Conservation (phyloP, 2,888 invertebrate species). For the Eutolmus rufibarbis region DNA sequence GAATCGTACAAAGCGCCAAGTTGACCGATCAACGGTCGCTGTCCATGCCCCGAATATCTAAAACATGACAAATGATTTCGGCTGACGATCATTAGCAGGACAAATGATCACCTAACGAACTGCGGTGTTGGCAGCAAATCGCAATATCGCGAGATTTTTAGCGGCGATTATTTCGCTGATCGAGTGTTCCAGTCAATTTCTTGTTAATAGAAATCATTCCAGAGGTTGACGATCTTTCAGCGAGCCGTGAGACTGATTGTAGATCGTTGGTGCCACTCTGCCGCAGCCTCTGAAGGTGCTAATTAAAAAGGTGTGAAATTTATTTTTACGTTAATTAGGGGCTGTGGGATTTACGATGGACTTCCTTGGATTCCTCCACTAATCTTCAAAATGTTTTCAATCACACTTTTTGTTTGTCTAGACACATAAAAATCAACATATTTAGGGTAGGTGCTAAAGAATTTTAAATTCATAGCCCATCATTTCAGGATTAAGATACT, state of each 20-base stretch:
- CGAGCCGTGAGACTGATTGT: neutral
- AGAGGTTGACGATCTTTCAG: neutral
- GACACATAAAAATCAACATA: neutral
- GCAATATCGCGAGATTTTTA: neutral
- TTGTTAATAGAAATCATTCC: neutral
- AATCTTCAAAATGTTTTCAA: neutral
- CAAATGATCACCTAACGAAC: slow-evolving; percentile 14
- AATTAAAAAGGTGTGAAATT: slow-evolving; percentile 11
- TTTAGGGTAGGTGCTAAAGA: neutral
- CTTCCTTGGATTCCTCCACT: neutral
- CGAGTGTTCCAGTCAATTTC: neutral
- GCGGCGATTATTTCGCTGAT: neutral
- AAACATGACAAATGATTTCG: slow-evolving; percentile 7
- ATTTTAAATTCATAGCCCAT: neutral
- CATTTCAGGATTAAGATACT: neutral
- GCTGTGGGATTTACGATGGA: neutral
- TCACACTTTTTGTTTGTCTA: neutral
- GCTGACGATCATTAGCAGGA: slow-evolving; percentile 1
- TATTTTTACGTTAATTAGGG: neutral
- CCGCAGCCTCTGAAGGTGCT: neutral
- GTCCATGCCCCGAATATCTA: neutral
- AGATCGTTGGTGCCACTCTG: neutral
- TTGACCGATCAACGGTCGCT: neutral
- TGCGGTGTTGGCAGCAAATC: neutral
- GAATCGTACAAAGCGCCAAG: neutral